These are phyloP conservation scores for Limanda limanda DNA, from an alignment of 2,113 vertebrate species.

Conservation along the genomic window DNA sequence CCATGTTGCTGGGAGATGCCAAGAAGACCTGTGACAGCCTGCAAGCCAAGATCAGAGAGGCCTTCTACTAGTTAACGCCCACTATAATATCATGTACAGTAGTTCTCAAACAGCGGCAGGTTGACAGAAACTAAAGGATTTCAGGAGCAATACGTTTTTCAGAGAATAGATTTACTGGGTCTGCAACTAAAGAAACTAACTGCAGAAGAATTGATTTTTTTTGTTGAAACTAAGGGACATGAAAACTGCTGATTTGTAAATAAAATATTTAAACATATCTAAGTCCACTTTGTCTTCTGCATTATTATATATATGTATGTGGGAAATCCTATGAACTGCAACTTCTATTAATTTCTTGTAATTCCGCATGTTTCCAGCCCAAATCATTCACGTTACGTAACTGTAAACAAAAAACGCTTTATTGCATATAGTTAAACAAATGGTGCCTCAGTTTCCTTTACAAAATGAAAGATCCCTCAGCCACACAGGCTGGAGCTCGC, in stretches of 20 bases:
- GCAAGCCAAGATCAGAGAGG: conserved; percentile 81
- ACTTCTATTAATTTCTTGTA: too few relatives aligned
- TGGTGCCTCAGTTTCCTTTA: neutral
- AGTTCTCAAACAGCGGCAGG: neutral
- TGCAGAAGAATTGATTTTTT: conserved; percentile 12
- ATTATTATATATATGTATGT: neutral
- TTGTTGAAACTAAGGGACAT: conserved; percentile 21
- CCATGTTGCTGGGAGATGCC: conserved; percentile 83
- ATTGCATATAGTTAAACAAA: conserved; percentile 17
- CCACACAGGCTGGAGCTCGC: neutral
- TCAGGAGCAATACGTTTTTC: conserved; percentile 16
- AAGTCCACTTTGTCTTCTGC: too few relatives aligned
- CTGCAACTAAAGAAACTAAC: conserved; percentile 18
- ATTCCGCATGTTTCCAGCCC: neutral
- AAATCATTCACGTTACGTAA: neutral
- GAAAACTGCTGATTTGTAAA: conserved; percentile 74
- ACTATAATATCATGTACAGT: neutral
- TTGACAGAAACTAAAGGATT: neutral
- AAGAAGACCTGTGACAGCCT: conserved; percentile 83
- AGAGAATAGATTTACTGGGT: conserved; percentile 13
- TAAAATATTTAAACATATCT: conserved; percentile 70
- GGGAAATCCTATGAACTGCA: neutral
- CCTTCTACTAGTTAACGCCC: conserved; percentile 63
- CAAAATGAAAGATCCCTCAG: conserved; percentile 10
- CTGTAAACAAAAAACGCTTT: conserved; percentile 15